Evolutionary conservation across 2,888 invertebrate genomes (phyloP).

Genomic region (Lochmaea crataegi): DNA sequence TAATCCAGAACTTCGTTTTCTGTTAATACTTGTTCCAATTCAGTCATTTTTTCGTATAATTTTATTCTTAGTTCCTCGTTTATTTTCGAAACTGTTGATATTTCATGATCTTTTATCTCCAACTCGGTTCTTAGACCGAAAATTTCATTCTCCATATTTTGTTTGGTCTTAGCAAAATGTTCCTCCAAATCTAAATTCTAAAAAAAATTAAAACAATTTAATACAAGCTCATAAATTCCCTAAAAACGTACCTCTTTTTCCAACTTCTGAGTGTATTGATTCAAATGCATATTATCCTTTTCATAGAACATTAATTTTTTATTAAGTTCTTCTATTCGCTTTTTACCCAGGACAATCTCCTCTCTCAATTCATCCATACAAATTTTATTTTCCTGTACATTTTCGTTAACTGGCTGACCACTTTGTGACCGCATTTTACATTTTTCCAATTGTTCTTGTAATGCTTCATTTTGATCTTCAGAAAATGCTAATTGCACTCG

Average conservation of each 20-base stretch:
- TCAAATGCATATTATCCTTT: conserved; percentile 49
- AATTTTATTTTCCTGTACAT: conserved; percentile 47
- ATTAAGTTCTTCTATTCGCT: conserved; percentile 49
- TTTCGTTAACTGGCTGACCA: conserved; percentile 52
- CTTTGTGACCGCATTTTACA: conserved; percentile 48
- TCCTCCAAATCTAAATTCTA: conserved; percentile 51
- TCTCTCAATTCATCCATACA: conserved; percentile 53
- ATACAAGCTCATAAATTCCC: neutral
- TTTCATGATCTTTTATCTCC: conserved; percentile 51
- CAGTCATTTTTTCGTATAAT: conserved; percentile 48
- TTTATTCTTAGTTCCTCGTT: conserved; percentile 48
- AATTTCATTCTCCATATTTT: conserved; percentile 46
- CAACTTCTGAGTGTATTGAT: conserved; percentile 40
- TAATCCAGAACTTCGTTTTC: conserved; percentile 51
- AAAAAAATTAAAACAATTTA: conserved; percentile 23
- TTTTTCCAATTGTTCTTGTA: conserved; percentile 52
- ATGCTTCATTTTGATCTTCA: conserved; percentile 56
- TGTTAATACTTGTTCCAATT: conserved; percentile 49
- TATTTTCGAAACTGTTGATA: conserved; percentile 45
- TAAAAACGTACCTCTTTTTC: conserved; percentile 48
- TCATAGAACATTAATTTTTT: conserved; percentile 48
- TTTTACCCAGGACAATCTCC: conserved; percentile 45
- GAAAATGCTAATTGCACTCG: conserved; percentile 51
- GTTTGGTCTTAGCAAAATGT: conserved; percentile 45
- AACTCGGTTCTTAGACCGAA: conserved; percentile 48